Percentiles rank a stretch among this genome's conserved stretches.
phyloP scores from a whole-genome alignment of 1,140 invertebrate genomes.

The Pantala flavescens region DNA sequence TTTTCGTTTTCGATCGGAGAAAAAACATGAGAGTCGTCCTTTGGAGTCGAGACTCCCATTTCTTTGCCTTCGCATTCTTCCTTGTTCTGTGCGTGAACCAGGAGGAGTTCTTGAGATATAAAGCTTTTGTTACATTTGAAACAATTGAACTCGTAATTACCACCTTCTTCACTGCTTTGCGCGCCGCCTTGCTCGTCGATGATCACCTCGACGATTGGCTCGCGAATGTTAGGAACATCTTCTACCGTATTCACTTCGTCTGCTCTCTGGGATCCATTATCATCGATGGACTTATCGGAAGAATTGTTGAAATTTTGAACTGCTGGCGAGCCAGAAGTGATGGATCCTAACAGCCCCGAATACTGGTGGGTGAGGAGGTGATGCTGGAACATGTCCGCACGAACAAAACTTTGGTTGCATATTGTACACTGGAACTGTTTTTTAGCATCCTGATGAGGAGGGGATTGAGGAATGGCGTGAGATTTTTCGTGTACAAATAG shows the following conservation, averaged over 20 bases:
- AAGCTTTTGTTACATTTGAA: constrained; percentile 38
- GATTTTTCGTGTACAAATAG: constrained; percentile 83
- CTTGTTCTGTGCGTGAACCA: constrained; percentile 33
- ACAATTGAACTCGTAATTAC: constrained; percentile 33
- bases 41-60: not conserved
- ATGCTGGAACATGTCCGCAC: constrained; percentile 46
- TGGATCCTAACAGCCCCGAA: constrained; percentile 34
- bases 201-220: constrained; percentile 16
- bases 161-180: constrained; percentile 13
- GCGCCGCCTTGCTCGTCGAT: constrained; percentile 21
- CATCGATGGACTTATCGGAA: not conserved
- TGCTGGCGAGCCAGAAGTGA: constrained; percentile 17
- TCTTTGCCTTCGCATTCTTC: constrained; percentile 27
- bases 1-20: constrained; percentile 16
- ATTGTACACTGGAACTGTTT: constrained; percentile 44
- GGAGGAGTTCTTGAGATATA: constrained; percentile 31
- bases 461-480: constrained; percentile 41
- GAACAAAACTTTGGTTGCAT: constrained; percentile 44
- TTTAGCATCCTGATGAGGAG: constrained; percentile 25
- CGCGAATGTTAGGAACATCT: constrained; percentile 2
- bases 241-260: constrained; percentile 11
- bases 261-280: not conserved
- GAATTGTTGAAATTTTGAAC: not conserved
- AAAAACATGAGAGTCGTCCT: not conserved
- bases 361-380: constrained; percentile 49